These are phyloP conservation scores for Yoshiicerus persimilis DNA, from an alignment of 1,140 invertebrate species.

Conservation along the genomic window DNA sequence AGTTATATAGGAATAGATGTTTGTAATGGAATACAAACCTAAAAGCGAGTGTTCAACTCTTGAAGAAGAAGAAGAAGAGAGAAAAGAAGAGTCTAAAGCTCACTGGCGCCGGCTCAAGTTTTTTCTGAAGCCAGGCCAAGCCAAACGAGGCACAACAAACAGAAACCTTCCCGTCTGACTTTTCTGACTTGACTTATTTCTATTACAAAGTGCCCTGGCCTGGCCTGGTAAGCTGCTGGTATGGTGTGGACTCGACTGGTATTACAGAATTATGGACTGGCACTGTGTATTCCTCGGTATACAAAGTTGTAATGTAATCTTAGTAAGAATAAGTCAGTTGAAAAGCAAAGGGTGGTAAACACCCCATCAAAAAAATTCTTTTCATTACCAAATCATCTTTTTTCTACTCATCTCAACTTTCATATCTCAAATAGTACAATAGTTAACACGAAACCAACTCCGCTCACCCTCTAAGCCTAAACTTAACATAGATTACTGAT, in stretches of 20 bases:
- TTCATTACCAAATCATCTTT: slow-evolving; percentile 46
- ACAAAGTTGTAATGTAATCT: too few relatives aligned
- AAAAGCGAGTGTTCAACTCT: too few relatives aligned
- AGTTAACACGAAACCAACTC: not conserved
- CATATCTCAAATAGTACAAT: not conserved
- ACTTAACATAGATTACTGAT: not conserved
- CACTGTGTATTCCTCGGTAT: too few relatives aligned
- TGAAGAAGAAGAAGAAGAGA: not conserved
- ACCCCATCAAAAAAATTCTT: slow-evolving; percentile 45
- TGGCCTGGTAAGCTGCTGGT: too few relatives aligned
- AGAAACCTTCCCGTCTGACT: not conserved
- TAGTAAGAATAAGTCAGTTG: too few relatives aligned
- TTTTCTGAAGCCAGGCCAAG: not conserved
- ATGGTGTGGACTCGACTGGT: too few relatives aligned
- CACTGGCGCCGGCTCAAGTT: slow-evolving; percentile 39
- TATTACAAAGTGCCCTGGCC: not conserved
- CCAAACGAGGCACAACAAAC: not conserved
- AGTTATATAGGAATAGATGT: too few relatives aligned
- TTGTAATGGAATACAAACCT: too few relatives aligned
- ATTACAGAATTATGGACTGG: too few relatives aligned
- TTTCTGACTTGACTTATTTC: not conserved
- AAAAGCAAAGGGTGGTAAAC: slow-evolving; percentile 31
- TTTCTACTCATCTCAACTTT: slow-evolving; percentile 15
- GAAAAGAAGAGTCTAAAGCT: slow-evolving; percentile 41
- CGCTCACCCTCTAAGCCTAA: not conserved